Evolutionary conservation across 2,888 invertebrate species (phyloP).

Genomic region (Cephalotes varians): DNA sequence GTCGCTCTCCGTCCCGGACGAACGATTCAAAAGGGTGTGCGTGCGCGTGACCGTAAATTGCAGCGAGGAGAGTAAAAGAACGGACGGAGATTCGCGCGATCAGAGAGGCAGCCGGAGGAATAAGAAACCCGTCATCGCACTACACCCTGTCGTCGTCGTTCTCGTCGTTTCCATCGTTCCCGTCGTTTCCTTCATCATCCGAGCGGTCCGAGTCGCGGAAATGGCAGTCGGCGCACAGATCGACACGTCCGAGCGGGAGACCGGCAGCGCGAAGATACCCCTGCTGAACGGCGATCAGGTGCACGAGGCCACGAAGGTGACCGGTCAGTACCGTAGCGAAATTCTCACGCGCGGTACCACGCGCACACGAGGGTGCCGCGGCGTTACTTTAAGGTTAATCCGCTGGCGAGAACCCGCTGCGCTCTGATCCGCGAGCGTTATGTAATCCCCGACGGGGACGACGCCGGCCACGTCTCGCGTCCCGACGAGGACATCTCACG

Average conservation of each 20-base stretch:
- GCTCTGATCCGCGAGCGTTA: not conserved
- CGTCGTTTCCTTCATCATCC: constrained; percentile 8
- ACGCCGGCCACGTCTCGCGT: not conserved
- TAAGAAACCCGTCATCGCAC: not conserved
- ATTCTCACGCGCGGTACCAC: not conserved
- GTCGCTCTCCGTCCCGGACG: constrained; percentile 41
- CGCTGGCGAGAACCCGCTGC: not conserved
- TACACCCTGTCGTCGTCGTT: not conserved
- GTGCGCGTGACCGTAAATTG: constrained; percentile 58
- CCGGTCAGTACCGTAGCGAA: constrained; percentile 68
- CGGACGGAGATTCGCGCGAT: constrained; percentile 43
- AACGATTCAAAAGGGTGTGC: constrained; percentile 63
- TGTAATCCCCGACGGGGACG: constrained; percentile 9
- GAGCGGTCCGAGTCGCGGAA: constrained; percentile 26
- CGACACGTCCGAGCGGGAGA: constrained; percentile 76
- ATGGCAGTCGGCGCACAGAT: constrained; percentile 86
- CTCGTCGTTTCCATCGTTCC: constrained; percentile 1
- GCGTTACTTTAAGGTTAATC: constrained; percentile 36
- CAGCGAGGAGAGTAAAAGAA: not conserved
- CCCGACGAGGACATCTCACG: not conserved
- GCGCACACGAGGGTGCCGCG: not conserved
- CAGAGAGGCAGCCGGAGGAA: not conserved
- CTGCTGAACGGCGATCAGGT: constrained; percentile 79
- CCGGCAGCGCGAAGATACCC: constrained; percentile 79
- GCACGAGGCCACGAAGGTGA: constrained; percentile 52